Evolutionary conservation across 2,888 invertebrate species (phyloP), one percentile per base, ranked within the genome.

Genomic region (Allygus modestus): DNA sequence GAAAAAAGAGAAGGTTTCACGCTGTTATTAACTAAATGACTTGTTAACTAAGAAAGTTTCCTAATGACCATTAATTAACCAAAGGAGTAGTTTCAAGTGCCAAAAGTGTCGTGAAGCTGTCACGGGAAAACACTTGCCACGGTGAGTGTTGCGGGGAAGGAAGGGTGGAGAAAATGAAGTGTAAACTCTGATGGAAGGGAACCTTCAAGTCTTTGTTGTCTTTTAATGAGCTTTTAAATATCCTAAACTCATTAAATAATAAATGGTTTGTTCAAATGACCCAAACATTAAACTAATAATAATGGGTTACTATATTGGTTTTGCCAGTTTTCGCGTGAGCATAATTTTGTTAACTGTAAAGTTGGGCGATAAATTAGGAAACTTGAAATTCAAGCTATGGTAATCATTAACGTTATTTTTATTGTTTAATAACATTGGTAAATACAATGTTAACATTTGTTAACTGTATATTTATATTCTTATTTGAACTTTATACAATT

Each of bases 151-250:
- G 37, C 4, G 46, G 46, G 12, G 12, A 17, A 46, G 46, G 17
- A 12, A 11, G 17, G 12, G 7, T 15, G 46, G 17, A 7, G 46
- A 1, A 7, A 2, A 46, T 15, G 46, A 37, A 37, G 37, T 37
- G 46, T 46, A 46, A 46, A 46, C 46, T 46, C 46, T 46, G 46
- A 46, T 46, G 46, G 46, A 15, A 17, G 17, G 46, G 1, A 37
- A 7, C 17, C 17, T 46, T 46, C 12, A 46, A 46, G 15, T 46
- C 15, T 46, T 46, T 46, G 46, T 46, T 46, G n/a, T 46, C 12
- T 1, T 46, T 46, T 46, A 46, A 46, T 46, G 46, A 46, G 46
- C 46, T 46, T 46, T 46, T 46, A 46, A 46, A 46, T 46, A 46
- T 17, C 12, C 46, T 46, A 46, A 46, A 46, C 46, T 7, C n/a